Conservation (phyloP, 2,888 invertebrate species). For the Julus scandinavius region DNA sequence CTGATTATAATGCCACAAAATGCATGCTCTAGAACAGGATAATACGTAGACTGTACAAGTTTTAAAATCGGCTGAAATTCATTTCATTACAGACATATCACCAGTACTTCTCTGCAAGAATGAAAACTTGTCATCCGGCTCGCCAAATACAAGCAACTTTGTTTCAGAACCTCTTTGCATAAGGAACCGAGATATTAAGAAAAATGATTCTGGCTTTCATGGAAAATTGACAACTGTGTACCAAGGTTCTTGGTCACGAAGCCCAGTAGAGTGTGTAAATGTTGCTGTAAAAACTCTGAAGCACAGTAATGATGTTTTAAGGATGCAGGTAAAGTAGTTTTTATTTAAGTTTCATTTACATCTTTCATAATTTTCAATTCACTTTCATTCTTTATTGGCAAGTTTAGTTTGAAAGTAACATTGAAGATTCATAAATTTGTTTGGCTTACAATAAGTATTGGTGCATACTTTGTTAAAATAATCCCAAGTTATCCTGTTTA, state of each 20-base stretch:
- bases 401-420: no score
- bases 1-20: no score
- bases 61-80: neutral
- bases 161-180: neutral
- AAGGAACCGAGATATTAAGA: neutral
- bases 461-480: no score
- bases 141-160: neutral
- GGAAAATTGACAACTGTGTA: neutral
- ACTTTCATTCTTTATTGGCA: no score
- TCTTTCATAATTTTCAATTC: no score
- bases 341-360: no score
- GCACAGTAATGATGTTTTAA: neutral
- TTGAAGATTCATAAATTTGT: no score
- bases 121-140: neutral
- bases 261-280: neutral
- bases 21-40: no score
- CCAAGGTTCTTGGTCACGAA: neutral
- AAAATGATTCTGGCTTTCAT: neutral
- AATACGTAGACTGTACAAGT: no score
- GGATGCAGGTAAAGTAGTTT: neutral
- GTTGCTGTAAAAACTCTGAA: neutral
- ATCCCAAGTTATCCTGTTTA: neutral
- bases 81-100: neutral
- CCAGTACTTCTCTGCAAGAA: neutral
- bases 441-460: no score